These are phyloP conservation scores for Trichomalopsis sarcophagae DNA, from an alignment of 1,140 invertebrate species.

Conservation along the genomic window DNA sequence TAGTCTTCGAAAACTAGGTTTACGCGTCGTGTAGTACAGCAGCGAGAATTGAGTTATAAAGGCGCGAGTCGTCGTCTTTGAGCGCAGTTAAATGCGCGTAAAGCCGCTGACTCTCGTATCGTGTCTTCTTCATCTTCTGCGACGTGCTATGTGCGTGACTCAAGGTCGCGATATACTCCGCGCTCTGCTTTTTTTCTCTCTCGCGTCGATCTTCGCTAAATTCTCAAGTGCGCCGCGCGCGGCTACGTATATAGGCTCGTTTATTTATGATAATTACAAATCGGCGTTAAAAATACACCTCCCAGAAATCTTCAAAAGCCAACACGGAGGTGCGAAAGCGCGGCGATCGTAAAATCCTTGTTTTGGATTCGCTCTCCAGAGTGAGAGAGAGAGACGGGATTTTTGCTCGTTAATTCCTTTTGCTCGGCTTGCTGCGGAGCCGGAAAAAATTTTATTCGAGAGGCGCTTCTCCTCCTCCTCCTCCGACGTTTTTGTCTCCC, in stretches of 20 bases:
- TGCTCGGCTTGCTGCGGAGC: slow-evolving; percentile 16
- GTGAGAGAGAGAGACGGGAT: slow-evolving; percentile 18
- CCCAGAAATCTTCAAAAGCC: background rate
- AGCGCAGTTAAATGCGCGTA: slow-evolving; percentile 15
- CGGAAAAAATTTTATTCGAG: slow-evolving; percentile 45
- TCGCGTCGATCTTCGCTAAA: background rate
- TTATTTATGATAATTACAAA: background rate
- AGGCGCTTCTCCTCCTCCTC: background rate
- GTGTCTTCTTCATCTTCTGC: slow-evolving; percentile 5
- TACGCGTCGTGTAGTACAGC: background rate
- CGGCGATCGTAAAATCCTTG: slow-evolving; percentile 47
- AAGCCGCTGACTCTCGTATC: background rate
- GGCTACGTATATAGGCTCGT: background rate
- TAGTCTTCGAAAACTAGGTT: slow-evolving; percentile 3
- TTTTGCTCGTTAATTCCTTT: slow-evolving; percentile 51
- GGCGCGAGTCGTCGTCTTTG: background rate
- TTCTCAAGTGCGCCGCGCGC: background rate
- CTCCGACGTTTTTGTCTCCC: background rate
- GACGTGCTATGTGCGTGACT: slow-evolving; percentile 5
- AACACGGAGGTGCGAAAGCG: slow-evolving; percentile 45
- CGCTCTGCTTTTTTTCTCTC: background rate
- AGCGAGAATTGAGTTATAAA: slow-evolving; percentile 44
- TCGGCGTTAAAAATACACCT: background rate
- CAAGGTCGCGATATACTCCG: background rate
- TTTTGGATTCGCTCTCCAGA: slow-evolving; percentile 31